Conservation (phyloP, 2,113 vertebrate genomes). For the Callospermophilus lateralis region DNA sequence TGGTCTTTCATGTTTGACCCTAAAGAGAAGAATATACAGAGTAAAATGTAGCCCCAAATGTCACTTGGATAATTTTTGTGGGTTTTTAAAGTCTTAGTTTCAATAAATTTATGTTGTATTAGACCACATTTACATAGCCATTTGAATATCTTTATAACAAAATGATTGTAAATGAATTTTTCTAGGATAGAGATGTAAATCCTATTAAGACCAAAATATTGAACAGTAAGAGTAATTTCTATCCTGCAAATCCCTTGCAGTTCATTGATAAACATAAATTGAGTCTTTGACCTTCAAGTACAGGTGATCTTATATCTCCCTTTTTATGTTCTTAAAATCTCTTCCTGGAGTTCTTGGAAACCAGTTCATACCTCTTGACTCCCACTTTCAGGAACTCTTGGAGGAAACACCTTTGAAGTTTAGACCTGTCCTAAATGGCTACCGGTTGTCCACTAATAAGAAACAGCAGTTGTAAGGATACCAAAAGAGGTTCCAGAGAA, state of each 20-base stretch:
- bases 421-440: not conserved
- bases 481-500: conserved; percentile 70
- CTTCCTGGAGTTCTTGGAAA: not conserved
- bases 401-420: conserved; percentile 29
- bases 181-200: not conserved
- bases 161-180: conserved; percentile 1
- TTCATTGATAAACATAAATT: not conserved
- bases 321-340: not conserved
- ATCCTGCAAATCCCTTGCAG: not conserved
- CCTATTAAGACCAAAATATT: not conserved
- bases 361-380: not conserved
- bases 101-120: not conserved
- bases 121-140: not conserved
- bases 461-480: conserved; percentile 29
- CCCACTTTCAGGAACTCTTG: conserved; percentile 28
- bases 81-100: not conserved
- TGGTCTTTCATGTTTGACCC: not conserved
- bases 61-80: not conserved
- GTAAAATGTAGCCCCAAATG: not conserved
- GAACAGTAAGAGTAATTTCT: not conserved
- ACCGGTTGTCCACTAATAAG: not conserved
- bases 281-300: not conserved
- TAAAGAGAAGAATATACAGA: not conserved
- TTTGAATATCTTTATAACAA: conserved; percentile 43
- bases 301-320: not conserved